Percentiles rank a stretch among this genome's conserved stretches.
These are phyloP conservation scores for Solenopsis invicta DNA, from an alignment of 1,140 invertebrate genomes.

Conservation along the genomic window DNA sequence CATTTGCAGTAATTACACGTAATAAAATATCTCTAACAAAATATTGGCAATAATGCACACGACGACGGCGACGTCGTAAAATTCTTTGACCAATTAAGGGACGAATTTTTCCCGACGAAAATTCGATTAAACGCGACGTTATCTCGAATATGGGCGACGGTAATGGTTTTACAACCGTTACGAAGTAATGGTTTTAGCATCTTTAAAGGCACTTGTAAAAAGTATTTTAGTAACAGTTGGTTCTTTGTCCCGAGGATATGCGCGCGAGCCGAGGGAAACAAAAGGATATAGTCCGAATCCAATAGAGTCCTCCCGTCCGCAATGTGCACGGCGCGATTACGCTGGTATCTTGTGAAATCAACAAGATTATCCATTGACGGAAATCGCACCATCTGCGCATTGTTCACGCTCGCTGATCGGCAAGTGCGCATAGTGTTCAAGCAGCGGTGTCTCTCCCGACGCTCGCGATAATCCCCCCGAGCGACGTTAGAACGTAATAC, in stretches of 20 bases:
- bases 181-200: constrained; percentile 13
- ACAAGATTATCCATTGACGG: constrained; percentile 75
- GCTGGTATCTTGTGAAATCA: constrained; percentile 74
- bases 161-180: not conserved
- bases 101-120: not conserved
- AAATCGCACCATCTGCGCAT: constrained; percentile 70
- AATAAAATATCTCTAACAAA: constrained; percentile 14
- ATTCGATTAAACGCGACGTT: not conserved
- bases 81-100: not conserved
- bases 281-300: constrained; percentile 70
- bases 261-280: constrained; percentile 65
- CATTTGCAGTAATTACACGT: constrained; percentile 24
- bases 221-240: constrained; percentile 69
- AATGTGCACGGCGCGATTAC: constrained; percentile 54
- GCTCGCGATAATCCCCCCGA: constrained; percentile 31
- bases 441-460: not conserved
- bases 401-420: constrained; percentile 26
- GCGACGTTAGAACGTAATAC: constrained; percentile 10
- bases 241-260: constrained; percentile 68
- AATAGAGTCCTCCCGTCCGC: constrained; percentile 70
- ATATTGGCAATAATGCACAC: constrained; percentile 4
- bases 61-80: not conserved
- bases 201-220: constrained; percentile 50
- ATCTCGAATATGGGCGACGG: not conserved
- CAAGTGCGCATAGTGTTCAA: constrained; percentile 2